Evolutionary conservation across 2,797 vertebrate species (phyloP).

Genomic region (Megalops cyprinoides): DNA sequence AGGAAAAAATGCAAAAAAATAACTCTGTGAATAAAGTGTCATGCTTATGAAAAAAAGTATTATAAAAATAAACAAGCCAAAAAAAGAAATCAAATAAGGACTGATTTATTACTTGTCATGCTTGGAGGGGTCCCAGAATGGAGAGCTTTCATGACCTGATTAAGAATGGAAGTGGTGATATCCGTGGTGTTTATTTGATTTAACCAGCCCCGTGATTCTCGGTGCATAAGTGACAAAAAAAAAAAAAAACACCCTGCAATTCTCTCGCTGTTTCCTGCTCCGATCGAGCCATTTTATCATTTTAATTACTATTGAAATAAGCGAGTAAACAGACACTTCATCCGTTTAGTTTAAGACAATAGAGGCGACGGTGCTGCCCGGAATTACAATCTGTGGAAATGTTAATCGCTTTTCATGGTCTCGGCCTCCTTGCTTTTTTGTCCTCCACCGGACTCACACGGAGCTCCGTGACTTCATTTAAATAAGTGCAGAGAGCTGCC

Average conservation of each 20-base stretch:
- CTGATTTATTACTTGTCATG: constrained; percentile 35
- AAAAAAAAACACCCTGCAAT: constrained; percentile 47
- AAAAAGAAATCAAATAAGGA: constrained; percentile 1
- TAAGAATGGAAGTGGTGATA: constrained; percentile 43
- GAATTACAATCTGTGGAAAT: constrained; percentile 74
- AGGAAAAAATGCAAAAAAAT: neutral
- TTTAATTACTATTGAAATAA: constrained; percentile 72
- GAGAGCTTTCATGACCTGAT: constrained; percentile 44
- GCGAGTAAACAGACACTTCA: constrained; percentile 72
- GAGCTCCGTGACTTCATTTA: constrained; percentile 64
- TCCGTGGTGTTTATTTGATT: constrained; percentile 47
- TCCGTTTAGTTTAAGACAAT: constrained; percentile 65
- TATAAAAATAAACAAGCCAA: constrained; percentile 38
- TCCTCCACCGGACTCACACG: constrained; percentile 59
- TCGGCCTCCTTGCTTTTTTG: constrained; percentile 63
- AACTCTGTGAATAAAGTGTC: neutral
- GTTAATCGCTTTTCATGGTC: constrained; percentile 71
- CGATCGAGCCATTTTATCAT: constrained; percentile 61
- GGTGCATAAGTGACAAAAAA: constrained; percentile 40
- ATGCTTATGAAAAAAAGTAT: constrained; percentile 18
- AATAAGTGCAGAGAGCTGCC: constrained; percentile 64
- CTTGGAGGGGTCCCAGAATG: constrained; percentile 47
- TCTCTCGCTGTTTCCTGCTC: constrained; percentile 40
- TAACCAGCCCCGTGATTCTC: constrained; percentile 57
- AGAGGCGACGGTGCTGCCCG: constrained; percentile 45